These are phyloP conservation scores for Drosophila siamana DNA, from an alignment of 2,888 invertebrate species.

Conservation along the genomic window DNA sequence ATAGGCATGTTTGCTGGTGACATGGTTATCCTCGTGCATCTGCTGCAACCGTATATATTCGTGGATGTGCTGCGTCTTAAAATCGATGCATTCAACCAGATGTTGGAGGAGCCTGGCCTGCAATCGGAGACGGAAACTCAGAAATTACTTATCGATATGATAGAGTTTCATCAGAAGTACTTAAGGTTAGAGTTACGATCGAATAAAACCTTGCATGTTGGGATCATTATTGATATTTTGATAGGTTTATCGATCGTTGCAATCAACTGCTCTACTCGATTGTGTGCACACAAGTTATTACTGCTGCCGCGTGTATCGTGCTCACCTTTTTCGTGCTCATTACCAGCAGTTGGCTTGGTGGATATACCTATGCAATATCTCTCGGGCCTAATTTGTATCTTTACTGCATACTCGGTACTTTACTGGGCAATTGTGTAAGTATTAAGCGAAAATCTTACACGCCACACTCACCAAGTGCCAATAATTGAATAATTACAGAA, in stretches of 20 bases:
- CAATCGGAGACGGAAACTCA: neutral
- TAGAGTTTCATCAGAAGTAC: neutral
- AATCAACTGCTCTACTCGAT: neutral
- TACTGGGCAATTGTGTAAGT: neutral
- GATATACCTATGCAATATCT: neutral
- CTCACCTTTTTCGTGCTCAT: neutral
- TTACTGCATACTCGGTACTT: neutral
- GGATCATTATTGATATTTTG: neutral
- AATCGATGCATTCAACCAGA: neutral
- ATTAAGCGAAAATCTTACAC: neutral
- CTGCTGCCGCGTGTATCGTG: neutral
- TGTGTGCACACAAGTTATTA: neutral
- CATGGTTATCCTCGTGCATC: neutral
- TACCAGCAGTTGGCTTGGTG: neutral
- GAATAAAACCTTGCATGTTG: no score
- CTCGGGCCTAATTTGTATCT: neutral
- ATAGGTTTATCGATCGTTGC: neutral
- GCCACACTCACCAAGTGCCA: no score
- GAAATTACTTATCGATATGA: neutral
- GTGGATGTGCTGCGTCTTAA: neutral
- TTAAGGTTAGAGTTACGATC: neutral
- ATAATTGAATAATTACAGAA: neutral
- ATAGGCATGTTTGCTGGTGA: neutral
- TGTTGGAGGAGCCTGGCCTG: neutral
- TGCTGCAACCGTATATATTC: neutral